Evolutionary conservation across 2,888 invertebrate genomes (phyloP).

Genomic region (Epinotia demarniana): DNA sequence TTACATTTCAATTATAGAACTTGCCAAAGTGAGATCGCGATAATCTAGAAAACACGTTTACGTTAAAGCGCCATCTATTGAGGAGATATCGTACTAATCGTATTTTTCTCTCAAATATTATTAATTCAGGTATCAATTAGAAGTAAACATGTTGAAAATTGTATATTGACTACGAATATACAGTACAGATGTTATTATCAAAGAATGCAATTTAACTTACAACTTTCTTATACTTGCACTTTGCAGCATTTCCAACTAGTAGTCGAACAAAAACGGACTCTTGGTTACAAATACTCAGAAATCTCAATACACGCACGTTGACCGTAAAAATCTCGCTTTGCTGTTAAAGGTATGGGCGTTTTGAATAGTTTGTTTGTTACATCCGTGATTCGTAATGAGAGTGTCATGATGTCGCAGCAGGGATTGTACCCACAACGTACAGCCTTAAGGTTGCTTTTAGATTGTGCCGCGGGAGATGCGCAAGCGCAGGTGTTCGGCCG

Average conservation of each 20-base stretch:
- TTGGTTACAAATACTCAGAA: slow-evolving; percentile 54
- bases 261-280: slow-evolving; percentile 63
- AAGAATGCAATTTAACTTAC: neutral
- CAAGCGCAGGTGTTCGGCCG: slow-evolving; percentile 81
- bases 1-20: neutral
- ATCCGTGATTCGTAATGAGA: slow-evolving; percentile 83
- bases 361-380: slow-evolving; percentile 82
- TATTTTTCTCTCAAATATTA: neutral
- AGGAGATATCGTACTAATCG: slow-evolving; percentile 33
- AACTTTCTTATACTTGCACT: too few relatives aligned
- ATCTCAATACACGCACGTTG: slow-evolving; percentile 68
- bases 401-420: slow-evolving; percentile 49
- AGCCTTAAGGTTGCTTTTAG: slow-evolving; percentile 53
- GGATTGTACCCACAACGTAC: neutral
- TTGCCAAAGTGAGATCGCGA: neutral
- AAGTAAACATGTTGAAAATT: neutral
- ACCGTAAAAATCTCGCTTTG: slow-evolving; percentile 76
- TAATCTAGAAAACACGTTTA: slow-evolving; percentile 2
- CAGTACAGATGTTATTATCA: neutral
- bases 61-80: slow-evolving; percentile 63
- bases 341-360: slow-evolving; percentile 77
- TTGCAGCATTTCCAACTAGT: slow-evolving; percentile 2
- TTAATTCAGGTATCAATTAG: neutral
- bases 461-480: slow-evolving; percentile 65
- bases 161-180: neutral